Evolutionary conservation across 1,140 invertebrate genomes (phyloP).

Genomic region (Sitophilus oryzae): DNA sequence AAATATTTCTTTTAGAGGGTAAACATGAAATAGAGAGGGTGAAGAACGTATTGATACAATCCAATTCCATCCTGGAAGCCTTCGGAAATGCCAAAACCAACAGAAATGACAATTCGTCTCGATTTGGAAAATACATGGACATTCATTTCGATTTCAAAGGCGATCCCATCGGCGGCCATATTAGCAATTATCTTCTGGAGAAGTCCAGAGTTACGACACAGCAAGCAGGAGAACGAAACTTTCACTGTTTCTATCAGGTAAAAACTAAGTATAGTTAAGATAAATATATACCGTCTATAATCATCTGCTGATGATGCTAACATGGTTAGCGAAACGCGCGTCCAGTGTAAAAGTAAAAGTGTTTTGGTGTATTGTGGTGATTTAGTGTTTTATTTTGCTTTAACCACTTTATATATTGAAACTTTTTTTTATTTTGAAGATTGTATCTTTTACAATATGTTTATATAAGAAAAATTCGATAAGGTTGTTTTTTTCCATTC

Average conservation of each 20-base stretch:
- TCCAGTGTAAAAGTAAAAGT: no score
- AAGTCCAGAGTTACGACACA: conserved; percentile 93
- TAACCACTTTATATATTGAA: no score
- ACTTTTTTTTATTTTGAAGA: no score
- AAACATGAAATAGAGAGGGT: conserved; percentile 95
- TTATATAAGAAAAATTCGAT: no score
- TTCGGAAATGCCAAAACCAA: conserved; percentile 98
- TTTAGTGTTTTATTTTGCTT: no score
- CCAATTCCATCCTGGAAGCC: conserved; percentile 91
- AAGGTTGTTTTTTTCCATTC: no score
- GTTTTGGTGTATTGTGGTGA: no score
- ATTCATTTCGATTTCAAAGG: conserved; percentile 99
- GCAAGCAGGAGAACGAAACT: conserved; percentile 91
- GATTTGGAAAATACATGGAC: conserved; percentile 99
- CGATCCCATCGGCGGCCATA: conserved; percentile 92
- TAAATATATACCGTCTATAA: no score
- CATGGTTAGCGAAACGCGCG: no score
- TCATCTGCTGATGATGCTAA: no score
- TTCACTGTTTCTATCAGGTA: conserved; percentile 97
- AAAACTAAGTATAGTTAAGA: no score
- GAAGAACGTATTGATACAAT: conserved; percentile 94
- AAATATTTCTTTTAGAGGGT: conserved; percentile 51
- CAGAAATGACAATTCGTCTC: conserved; percentile 93
- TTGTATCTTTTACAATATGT: no score
- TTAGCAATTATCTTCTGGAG: conserved; percentile 94